Evolutionary conservation across 2,797 vertebrate genomes (phyloP).

Genomic region (Phyllotis vaccarum): DNA sequence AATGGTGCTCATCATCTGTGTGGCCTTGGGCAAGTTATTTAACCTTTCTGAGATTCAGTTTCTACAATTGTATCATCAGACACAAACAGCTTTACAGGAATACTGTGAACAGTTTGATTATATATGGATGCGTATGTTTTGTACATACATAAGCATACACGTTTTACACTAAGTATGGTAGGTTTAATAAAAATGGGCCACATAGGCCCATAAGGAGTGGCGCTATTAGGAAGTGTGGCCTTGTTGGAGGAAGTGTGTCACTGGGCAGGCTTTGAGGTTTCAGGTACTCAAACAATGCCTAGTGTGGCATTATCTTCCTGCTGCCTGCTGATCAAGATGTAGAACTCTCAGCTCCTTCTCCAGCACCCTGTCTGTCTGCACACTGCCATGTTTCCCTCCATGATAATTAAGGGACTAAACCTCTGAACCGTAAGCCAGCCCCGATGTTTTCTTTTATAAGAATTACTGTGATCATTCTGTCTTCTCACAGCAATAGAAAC

Average conservation of each 20-base stretch:
- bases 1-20: slow-evolving; percentile 24
- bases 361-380: neutral
- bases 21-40: slow-evolving; percentile 12
- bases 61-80: slow-evolving; percentile 3
- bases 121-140: neutral
- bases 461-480: neutral
- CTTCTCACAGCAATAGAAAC: neutral
- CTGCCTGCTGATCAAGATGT: neutral
- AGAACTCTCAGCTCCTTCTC: neutral
- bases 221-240: neutral
- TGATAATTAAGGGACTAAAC: neutral
- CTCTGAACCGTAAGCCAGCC: neutral
- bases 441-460: neutral
- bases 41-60: slow-evolving; percentile 50
- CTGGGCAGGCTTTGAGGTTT: neutral
- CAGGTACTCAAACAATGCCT: neutral
- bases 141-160: neutral
- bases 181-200: neutral
- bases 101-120: slow-evolving; percentile 45
- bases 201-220: neutral
- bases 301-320: neutral
- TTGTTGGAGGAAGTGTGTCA: neutral
- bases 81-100: slow-evolving; percentile 57
- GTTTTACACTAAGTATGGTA: neutral
- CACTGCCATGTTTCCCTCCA: neutral